Evolutionary conservation across 1,140 invertebrate species (phyloP).

Genomic region (Chelonus insularis): DNA sequence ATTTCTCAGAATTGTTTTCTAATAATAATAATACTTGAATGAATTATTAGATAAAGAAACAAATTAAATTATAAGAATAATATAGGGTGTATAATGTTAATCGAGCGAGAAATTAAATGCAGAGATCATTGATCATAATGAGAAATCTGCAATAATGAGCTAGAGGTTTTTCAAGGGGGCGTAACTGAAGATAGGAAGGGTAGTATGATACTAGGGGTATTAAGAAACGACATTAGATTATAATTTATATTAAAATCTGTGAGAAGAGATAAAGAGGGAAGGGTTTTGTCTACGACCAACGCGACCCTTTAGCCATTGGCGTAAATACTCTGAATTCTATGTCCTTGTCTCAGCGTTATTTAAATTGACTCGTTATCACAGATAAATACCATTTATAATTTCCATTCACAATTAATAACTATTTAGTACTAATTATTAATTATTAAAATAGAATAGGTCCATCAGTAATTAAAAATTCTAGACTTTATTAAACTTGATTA

Average conservation of each 20-base stretch:
- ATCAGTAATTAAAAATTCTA: no score
- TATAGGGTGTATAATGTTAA: slow-evolving; percentile 46
- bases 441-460: no score
- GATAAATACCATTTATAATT: no score
- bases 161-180: slow-evolving; percentile 40
- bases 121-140: slow-evolving; percentile 59
- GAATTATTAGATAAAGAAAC: no score
- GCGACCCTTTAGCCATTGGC: slow-evolving; percentile 52
- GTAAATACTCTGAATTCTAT: slow-evolving; percentile 29
- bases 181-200: neutral
- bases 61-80: no score
- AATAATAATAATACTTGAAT: no score
- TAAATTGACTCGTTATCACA: neutral
- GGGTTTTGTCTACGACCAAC: slow-evolving; percentile 28
- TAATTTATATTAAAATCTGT: slow-evolving; percentile 62
- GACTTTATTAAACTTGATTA: no score
- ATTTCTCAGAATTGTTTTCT: no score
- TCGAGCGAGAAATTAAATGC: slow-evolving; percentile 53
- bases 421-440: no score
- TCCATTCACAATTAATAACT: no score
- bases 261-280: slow-evolving; percentile 56
- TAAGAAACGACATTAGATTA: slow-evolving; percentile 60
- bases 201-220: slow-evolving; percentile 42
- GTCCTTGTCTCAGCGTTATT: neutral
- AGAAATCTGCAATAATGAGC: slow-evolving; percentile 59